Evolutionary conservation across 2,113 vertebrate genomes (phyloP).

Genomic region (Quiscalus mexicanus): DNA sequence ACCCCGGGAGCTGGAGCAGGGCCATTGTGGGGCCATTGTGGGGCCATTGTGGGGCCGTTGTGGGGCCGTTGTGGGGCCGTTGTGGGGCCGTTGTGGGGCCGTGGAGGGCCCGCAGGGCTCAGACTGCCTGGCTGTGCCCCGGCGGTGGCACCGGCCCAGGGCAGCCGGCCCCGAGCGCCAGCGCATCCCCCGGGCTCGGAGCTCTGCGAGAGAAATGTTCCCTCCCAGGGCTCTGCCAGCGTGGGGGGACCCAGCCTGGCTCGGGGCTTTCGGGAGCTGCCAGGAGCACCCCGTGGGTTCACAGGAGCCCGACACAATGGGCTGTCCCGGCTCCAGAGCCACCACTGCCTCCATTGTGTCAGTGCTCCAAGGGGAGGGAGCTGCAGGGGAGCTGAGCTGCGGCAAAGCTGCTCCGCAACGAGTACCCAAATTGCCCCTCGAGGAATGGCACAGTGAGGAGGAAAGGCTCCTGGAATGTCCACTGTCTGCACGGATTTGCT

Average conservation of each 20-base stretch:
- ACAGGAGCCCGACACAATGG: not conserved
- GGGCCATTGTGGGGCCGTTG: not conserved
- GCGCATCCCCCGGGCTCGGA: not conserved
- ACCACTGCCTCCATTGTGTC: not conserved
- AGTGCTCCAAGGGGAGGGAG: not conserved
- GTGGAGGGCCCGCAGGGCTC: not conserved
- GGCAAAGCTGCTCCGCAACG: rapidly evolving
- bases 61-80: not conserved
- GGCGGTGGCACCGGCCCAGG: not conserved
- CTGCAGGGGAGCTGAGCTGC: not conserved
- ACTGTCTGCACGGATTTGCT: rapidly evolving
- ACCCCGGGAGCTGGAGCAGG: not conserved
- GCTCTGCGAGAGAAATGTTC: not conserved
- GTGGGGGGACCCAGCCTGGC: not conserved
- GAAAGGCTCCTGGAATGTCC: not conserved
- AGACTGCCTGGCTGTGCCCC: not conserved
- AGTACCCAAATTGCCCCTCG: rapidly evolving
- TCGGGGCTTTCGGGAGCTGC: not conserved
- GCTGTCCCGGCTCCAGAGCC: not conserved
- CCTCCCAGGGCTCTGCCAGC: not conserved
- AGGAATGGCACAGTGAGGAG: not conserved
- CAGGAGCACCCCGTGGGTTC: not conserved
- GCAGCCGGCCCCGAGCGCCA: not conserved
- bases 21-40: not conserved
- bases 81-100: not conserved